Conservation (phyloP, 2,888 invertebrate genomes). For the Coelinius sp. region DNA sequence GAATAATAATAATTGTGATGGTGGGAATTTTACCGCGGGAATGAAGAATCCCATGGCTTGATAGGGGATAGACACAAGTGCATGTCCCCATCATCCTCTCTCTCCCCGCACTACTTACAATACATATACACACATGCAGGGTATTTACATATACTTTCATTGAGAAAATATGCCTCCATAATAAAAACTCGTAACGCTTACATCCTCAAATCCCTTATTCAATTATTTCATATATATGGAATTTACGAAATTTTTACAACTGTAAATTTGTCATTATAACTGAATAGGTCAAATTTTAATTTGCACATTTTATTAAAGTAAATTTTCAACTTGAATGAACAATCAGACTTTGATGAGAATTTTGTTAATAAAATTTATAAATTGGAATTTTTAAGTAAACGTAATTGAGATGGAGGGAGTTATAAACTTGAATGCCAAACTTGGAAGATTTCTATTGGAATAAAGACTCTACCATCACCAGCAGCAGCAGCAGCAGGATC, state of each 20-base stretch:
- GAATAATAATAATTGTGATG: constrained; percentile 52
- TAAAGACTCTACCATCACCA: constrained; percentile 58
- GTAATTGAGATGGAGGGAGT: background rate
- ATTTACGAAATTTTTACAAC: constrained; percentile 54
- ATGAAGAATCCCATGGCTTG: constrained; percentile 56
- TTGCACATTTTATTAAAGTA: too few species aligned
- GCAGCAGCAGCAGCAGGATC: too few species aligned
- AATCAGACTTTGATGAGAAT: too few species aligned
- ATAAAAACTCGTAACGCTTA: constrained; percentile 62
- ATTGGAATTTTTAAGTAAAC: too few species aligned
- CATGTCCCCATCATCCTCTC: too few species aligned
- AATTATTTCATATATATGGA: constrained; percentile 51
- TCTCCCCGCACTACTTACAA: background rate
- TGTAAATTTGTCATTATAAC: background rate
- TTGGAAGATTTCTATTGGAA: constrained; percentile 44
- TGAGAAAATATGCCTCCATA: constrained; percentile 2
- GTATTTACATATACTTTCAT: constrained; percentile 18
- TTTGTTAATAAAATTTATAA: too few species aligned
- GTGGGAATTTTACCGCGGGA: constrained; percentile 68
- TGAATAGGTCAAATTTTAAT: background rate
- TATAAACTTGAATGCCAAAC: background rate
- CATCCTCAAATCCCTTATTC: constrained; percentile 59
- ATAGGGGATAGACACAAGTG: constrained; percentile 47
- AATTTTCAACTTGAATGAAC: too few species aligned
- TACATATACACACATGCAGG: background rate